phyloP scores from a whole-genome alignment of 2,797 vertebrate genomes.

The Catamblyrhynchus diadema region DNA sequence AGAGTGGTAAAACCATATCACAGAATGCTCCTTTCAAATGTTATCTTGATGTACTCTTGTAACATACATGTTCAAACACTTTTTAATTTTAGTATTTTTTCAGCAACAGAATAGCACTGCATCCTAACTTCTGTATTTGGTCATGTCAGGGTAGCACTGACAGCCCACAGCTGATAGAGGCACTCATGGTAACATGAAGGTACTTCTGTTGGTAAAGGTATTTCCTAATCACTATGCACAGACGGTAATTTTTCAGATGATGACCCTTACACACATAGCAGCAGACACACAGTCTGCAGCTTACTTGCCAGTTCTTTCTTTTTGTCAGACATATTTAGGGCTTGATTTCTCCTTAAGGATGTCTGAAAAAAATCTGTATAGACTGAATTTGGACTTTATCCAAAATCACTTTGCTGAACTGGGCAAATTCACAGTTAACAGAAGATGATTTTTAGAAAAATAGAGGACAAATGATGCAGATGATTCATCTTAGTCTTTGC shows the following conservation, averaged over 20 bases:
- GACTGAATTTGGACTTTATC: neutral
- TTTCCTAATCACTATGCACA: neutral
- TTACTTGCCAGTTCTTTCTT: neutral
- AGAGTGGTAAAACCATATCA: neutral
- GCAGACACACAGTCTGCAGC: neutral
- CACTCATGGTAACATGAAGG: slow-evolving; percentile 7
- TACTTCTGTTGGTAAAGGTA: neutral
- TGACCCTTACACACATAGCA: neutral
- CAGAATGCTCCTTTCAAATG: neutral
- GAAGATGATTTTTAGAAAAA: neutral
- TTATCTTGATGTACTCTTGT: neutral
- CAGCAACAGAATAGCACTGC: neutral
- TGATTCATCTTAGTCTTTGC: neutral
- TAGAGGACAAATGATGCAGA: neutral
- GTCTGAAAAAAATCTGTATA: neutral
- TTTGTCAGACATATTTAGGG: neutral
- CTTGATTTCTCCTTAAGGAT: neutral
- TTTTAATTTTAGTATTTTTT: neutral
- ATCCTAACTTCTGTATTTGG: neutral
- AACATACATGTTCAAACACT: neutral
- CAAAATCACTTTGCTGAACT: neutral
- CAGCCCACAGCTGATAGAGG: neutral
- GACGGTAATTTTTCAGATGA: neutral
- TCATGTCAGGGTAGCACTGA: neutral
- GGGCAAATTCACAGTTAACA: neutral